Evolutionary conservation across 2,888 invertebrate species (phyloP), one percentile per base, ranked within the genome.

Genomic region (Timema podura): DNA sequence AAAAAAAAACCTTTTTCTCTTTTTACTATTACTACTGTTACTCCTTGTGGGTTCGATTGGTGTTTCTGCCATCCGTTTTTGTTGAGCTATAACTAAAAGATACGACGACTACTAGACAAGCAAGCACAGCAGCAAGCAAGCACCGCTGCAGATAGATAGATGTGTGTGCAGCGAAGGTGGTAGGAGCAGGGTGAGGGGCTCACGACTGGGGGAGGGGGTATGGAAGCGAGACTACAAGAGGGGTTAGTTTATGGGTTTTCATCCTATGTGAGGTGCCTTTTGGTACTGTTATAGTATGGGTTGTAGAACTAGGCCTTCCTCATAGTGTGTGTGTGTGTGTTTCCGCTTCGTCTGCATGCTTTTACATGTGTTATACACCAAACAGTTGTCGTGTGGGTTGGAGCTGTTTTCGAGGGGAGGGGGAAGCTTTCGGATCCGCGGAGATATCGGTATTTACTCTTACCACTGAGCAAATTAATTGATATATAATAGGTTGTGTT

Each of bases 1-100:
- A 9, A 16, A 30, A 3, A 9, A 16, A 30, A 7, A 30, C n/a
- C 10, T 13, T 44, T 16, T 61, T 45, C 57, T 45, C 9, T 46
- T 57, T 65, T 44, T 47, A 11, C 49, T 65, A 45, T 65, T 48
- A 47, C 46, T 57, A 48, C 51, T 15, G 51, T 67, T 51, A 47
- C 44, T 67, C 10, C 65, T 68, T 69, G 64, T 47, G 48, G 51
- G 72, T 72, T 72, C 70, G 72, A 72, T 72, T 70, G 72, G 72
- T 71, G 72, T 72, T 67, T 65, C 64, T 45, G 64, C 69, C 71
- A 73, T 73, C 69, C 69, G 68, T 71, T 73, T 73, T 71, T 69
- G 68, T 73, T 65, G 67, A 70, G 73, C 73, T 65, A 73, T 73
- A 73, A 73, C 73, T 73, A 68, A 71, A 30, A 71, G 68, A 70